phyloP scores from a whole-genome alignment of 2,113 vertebrate species.

The Pimephales promelas region DNA sequence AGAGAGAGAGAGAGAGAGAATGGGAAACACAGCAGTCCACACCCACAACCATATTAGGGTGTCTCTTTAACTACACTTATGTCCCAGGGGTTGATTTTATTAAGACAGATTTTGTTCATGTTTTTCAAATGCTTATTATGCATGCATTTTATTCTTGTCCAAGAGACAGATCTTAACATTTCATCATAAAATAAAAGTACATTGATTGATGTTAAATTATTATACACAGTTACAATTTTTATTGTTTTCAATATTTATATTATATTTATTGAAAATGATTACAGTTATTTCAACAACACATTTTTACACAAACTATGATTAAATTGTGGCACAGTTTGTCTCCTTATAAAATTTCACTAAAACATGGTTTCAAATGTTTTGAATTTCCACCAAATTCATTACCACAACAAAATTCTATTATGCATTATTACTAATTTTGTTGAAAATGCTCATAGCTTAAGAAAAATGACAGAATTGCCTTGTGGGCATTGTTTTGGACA shows the following conservation, averaged over 20 bases:
- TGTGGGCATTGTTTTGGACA: too few species aligned
- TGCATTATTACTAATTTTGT: too few species aligned
- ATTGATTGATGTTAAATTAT: background rate
- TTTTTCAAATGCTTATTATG: background rate
- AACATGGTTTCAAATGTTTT: too few species aligned
- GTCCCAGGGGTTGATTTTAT: background rate
- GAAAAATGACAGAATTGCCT: too few species aligned
- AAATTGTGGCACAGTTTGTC: background rate
- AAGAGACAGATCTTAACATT: background rate
- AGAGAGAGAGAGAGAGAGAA: constrained; percentile 66
- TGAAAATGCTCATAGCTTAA: too few species aligned
- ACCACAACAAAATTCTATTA: too few species aligned
- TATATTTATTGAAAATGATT: too few species aligned
- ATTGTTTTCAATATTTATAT: background rate
- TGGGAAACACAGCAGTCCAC: constrained; percentile 2
- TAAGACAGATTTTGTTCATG: background rate
- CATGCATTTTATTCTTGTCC: background rate
- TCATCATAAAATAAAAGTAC: background rate
- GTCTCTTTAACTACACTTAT: background rate
- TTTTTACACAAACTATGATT: background rate
- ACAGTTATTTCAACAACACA: background rate
- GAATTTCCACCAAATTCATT: too few species aligned
- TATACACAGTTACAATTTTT: background rate
- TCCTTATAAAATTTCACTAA: too few species aligned
- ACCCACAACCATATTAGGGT: background rate